Percentiles rank a stretch among this genome's conserved stretches.
These are phyloP conservation scores for Aptenodytes patagonicus DNA, from an alignment of 2,113 vertebrate species.

Conservation along the genomic window DNA sequence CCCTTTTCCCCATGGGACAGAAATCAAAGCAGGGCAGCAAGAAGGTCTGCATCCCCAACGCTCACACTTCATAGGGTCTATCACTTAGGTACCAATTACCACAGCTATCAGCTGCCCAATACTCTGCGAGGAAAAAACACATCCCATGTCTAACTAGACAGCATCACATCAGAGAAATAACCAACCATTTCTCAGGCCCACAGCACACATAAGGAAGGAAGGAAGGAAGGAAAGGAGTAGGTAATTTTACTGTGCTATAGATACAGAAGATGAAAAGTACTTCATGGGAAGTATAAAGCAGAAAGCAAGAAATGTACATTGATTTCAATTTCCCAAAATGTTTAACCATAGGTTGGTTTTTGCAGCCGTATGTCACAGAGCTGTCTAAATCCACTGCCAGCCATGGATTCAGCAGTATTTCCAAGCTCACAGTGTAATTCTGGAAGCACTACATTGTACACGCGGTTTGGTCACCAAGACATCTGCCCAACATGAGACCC, in stretches of 20 bases:
- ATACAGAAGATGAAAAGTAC: background rate
- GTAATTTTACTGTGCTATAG: background rate
- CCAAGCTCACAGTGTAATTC: background rate
- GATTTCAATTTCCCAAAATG: background rate
- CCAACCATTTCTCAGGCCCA: background rate
- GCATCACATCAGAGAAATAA: background rate
- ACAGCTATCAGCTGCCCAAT: background rate
- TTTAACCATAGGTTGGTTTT: background rate
- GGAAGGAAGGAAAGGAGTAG: background rate
- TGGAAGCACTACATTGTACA: background rate
- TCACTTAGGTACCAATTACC: background rate
- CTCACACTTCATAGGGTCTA: background rate
- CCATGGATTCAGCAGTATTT: background rate
- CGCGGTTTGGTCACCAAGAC: background rate
- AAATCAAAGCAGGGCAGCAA: background rate
- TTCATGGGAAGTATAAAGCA: background rate
- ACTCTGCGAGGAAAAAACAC: background rate
- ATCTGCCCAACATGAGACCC: rapidly evolving
- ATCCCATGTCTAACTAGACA: background rate
- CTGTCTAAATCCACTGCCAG: background rate
- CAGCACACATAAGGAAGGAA: background rate
- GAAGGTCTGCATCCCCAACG: background rate
- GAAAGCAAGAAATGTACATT: background rate
- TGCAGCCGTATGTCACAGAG: background rate
- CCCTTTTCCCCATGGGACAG: background rate